Evolutionary conservation across 1,140 invertebrate species (phyloP).

Genomic region (Drosophila fuyamai): DNA sequence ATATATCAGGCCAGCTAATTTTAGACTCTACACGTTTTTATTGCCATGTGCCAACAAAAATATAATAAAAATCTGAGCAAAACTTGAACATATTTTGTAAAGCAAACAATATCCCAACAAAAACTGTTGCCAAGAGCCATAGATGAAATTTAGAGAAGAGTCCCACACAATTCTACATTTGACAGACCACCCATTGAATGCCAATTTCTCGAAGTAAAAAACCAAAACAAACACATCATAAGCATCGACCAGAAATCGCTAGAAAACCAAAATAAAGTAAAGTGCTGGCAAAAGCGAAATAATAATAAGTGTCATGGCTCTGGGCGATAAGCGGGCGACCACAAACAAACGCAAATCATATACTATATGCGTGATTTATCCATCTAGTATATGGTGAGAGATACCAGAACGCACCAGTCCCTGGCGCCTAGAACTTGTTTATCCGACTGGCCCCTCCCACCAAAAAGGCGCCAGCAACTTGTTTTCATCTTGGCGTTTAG

Average conservation of each 20-base stretch:
- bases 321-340: conserved; percentile 62
- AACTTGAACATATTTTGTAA: conserved; percentile 16
- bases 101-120: conserved; percentile 3
- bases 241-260: conserved; percentile 51
- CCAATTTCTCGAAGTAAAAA: conserved; percentile 39
- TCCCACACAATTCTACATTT: conserved; percentile 28
- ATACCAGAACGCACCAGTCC: conserved; percentile 62
- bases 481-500: conserved; percentile 49
- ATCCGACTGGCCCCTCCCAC: conserved; percentile 18
- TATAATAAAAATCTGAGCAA: conserved; percentile 12
- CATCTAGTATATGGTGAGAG: conserved; percentile 16
- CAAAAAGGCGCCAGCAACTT: conserved; percentile 39
- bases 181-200: conserved; percentile 41
- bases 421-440: conserved; percentile 71
- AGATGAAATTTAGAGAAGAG: conserved; percentile 12
- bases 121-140: conserved; percentile 57
- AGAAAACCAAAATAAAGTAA: conserved; percentile 52
- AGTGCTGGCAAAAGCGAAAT: conserved; percentile 19
- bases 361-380: conserved; percentile 22
- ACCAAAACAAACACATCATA: conserved; percentile 35
- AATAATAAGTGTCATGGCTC: conserved; percentile 49
- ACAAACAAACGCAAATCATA: conserved; percentile 23
- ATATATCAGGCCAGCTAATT: conserved; percentile 31
- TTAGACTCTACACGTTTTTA: conserved; percentile 61
- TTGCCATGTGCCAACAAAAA: conserved; percentile 51